A percentile compares a stretch with the other conserved stretches of the same genome.
These are phyloP conservation scores for Nesidiocoris tenuis DNA, from an alignment of 2,888 invertebrate species.

Conservation along the genomic window DNA sequence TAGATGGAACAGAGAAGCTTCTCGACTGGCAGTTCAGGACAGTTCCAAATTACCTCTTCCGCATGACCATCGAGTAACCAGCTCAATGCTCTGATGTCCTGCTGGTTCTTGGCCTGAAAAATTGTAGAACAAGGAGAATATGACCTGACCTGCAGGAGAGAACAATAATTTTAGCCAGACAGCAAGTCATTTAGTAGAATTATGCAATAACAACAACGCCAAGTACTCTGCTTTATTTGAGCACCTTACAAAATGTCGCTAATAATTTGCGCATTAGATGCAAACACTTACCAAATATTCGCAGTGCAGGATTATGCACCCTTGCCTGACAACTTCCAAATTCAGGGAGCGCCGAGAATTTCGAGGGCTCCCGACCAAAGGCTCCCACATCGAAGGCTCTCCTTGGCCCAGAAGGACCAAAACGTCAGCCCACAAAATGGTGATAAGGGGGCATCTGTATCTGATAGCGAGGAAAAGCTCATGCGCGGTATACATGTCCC, in stretches of 20 bases:
- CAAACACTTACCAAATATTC: slow-evolving; percentile 73
- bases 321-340: slow-evolving; percentile 65
- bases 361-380: neutral
- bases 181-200: too few relatives aligned
- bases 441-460: slow-evolving; percentile 20
- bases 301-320: slow-evolving; percentile 71
- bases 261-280: too few relatives aligned
- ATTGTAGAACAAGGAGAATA: neutral
- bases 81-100: slow-evolving; percentile 70
- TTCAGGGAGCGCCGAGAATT: slow-evolving; percentile 54
- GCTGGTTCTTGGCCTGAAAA: slow-evolving; percentile 66
- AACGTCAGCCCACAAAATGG: slow-evolving; percentile 42
- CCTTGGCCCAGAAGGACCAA: slow-evolving; percentile 38
- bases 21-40: slow-evolving; percentile 66
- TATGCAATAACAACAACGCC: too few relatives aligned
- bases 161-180: neutral
- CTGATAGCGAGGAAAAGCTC: slow-evolving; percentile 4
- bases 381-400: slow-evolving; percentile 20
- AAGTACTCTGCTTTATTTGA: too few relatives aligned
- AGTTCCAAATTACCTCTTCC: slow-evolving; percentile 65
- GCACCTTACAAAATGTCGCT: too few relatives aligned
- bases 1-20: slow-evolving; percentile 54
- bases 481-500: slow-evolving; percentile 4
- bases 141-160: neutral
- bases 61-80: slow-evolving; percentile 77